Evolutionary conservation across 2,888 invertebrate species (phyloP), one percentile per base, ranked within the genome.

Genomic region (Villa cingulata): DNA sequence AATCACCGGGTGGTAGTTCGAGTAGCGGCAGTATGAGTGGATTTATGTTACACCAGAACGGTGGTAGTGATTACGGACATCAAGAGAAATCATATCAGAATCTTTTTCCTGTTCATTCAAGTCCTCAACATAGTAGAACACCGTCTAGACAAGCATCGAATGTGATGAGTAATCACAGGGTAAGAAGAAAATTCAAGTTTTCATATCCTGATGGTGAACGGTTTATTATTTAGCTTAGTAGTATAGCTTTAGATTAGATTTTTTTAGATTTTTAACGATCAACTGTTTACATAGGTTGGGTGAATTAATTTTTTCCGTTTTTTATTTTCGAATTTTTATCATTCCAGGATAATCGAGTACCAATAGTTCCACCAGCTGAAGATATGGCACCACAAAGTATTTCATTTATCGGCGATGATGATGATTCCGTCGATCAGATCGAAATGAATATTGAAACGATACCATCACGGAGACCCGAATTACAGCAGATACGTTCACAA

Each of bases 381-480:
- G 88, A 88, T 62, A 46, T 91, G 89, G 89, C 88, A 59, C 90
- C 91, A 0, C 91, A 91, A 65, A 89, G 86, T 71, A 90, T 91
- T 60, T 90, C 89, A 47, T 91, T 91, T 62, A 89, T 90, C 56
- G 89, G 88, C 61, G 81, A 77, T 65, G 76, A 78, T 20, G 73
- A 71, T 41, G 74, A 74, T 66, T 64, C 65, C 16, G 56, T 55
- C 7, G 69, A 69, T 7, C 66, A 66, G 51, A 60, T 67, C 41
- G 70, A 70, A 57, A 65, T 65, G 48, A 65, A 63, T 48, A 65
- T 67, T 18, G 67, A 68, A 49, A 60, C 62, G 9, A 60, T 63
- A 58, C 51, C 50, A 49, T 59, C 58, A 51, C 55, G 57, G 18
- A 53, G 53, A 29, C 58, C 56, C 37, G 56, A 57, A 39, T 59